Base-by-base conservation (phyloP, 1,140 invertebrate species). In the Amphibalanus amphitrite region DNA sequence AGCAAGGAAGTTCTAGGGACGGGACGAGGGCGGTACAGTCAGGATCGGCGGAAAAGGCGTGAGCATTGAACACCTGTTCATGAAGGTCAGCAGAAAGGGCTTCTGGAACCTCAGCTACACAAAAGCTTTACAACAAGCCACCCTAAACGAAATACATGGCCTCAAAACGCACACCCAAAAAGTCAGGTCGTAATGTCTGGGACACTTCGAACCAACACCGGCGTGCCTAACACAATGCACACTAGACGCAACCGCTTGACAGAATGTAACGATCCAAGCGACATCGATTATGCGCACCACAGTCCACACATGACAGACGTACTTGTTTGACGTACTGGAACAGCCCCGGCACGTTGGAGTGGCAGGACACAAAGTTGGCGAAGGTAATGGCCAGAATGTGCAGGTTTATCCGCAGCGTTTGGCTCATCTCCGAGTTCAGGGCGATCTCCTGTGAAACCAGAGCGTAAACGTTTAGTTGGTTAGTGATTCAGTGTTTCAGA, bases 281-380 rank as follows among this genome's bases (percentile, higher is more conserved):
- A n/a, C n/a, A n/a, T n/a, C n/a, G n/a, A n/a, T n/a, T n/a, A n/a
- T n/a, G n/a, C n/a, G n/a, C n/a, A n/a, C n/a, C n/a, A n/a, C n/a
- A n/a, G n/a, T n/a, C n/a, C n/a, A n/a, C n/a, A n/a, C n/a, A n/a
- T n/a, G n/a, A n/a, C n/a, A n/a, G n/a, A n/a, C 65, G 8, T 28
- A 67, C 65, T 26, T 67, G 65, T 67, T 28, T 67, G 65, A 28
- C 65, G 65, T 67, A 67, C 26, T 67, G 65, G 65, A 28, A 67
- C 26, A 67, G n/a, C 3, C 10, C 65, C 0, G 65, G 65, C 28
- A 67, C 65, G 28, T 25, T 67, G 28, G 10, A 67, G 23, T 67
- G n/a, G 17, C 23, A 67, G 15, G 26, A 3, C 10, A 67, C 28
- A 10, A 67, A 28, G n/a, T 67, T 26, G n/a, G 28, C 26, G 10